Evolutionary conservation across 1,140 invertebrate genomes (phyloP).

Genomic region (Diachasma alloeum): DNA sequence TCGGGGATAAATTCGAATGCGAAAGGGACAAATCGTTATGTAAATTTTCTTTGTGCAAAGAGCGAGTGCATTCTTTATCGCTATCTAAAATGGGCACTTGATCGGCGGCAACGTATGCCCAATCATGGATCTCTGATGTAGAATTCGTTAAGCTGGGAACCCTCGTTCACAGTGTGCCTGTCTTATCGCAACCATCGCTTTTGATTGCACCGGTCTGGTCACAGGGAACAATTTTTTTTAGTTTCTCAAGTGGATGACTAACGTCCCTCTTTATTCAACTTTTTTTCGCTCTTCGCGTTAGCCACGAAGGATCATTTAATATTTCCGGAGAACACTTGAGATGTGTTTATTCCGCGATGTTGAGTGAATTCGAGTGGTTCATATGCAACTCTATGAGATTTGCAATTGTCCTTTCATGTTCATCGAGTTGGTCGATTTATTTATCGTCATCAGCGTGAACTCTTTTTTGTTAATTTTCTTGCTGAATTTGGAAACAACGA

Average conservation of each 20-base stretch:
- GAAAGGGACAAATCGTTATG: no score
- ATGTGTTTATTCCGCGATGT: constrained; percentile 13
- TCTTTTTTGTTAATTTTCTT: background rate
- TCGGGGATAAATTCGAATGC: no score
- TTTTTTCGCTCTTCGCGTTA: background rate
- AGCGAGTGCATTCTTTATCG: background rate
- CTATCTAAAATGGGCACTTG: background rate
- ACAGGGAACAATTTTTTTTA: background rate
- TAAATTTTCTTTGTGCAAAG: background rate
- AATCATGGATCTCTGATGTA: constrained; percentile 14
- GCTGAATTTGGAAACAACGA: background rate
- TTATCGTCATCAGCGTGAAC: background rate
- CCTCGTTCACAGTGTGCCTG: constrained; percentile 10
- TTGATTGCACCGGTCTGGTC: constrained; percentile 6
- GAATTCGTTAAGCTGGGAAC: constrained; percentile 3
- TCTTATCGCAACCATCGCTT: constrained; percentile 27
- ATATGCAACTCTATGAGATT: background rate
- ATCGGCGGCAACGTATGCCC: constrained; percentile 21
- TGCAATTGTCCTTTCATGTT: background rate
- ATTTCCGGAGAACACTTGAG: constrained; percentile 6
- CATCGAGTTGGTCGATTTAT: background rate
- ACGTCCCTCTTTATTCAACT: background rate
- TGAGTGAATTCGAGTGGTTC: background rate
- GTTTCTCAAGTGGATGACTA: constrained; percentile 1
- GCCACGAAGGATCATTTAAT: background rate